phyloP scores from a whole-genome alignment of 2,113 vertebrate species.

The Caretta caretta region DNA sequence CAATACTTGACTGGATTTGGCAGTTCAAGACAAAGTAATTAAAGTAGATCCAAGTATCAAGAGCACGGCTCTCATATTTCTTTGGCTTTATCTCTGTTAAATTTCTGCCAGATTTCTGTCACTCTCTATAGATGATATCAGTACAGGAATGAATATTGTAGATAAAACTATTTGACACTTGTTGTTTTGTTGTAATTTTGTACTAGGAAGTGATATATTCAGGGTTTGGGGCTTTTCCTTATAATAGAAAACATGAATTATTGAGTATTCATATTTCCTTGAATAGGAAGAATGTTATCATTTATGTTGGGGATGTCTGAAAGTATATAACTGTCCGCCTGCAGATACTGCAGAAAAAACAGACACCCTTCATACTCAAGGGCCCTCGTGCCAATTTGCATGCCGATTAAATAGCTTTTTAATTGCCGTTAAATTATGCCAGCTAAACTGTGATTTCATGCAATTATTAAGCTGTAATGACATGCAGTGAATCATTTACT shows the following conservation, averaged over 20 bases:
- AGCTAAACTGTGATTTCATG: constrained; percentile 97
- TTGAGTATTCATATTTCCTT: constrained; percentile 39
- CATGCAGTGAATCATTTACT: constrained; percentile 91
- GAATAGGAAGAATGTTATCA: constrained; percentile 57
- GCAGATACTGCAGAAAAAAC: constrained; percentile 62
- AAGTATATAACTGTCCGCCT: constrained; percentile 60
- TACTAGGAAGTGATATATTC: background rate
- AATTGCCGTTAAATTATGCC: constrained; percentile 95
- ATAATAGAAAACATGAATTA: constrained; percentile 52
- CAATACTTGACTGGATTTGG: background rate
- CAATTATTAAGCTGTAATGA: constrained; percentile 96
- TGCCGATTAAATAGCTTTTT: constrained; percentile 94
- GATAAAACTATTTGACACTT: background rate
- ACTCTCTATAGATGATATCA: background rate
- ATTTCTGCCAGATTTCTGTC: background rate
- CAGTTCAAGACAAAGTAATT: background rate
- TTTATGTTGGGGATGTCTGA: constrained; percentile 54
- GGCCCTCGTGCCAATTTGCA: constrained; percentile 84
- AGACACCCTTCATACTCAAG: constrained; percentile 76
- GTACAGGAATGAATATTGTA: background rate
- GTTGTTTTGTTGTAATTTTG: background rate
- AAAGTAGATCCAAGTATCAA: fast-evolving
- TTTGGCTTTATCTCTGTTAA: background rate
- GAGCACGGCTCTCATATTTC: background rate
- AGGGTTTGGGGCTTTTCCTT: constrained; percentile 22